These are phyloP conservation scores for Coluber constrictor DNA, from an alignment of 2,797 vertebrate species.

Conservation along the genomic window DNA sequence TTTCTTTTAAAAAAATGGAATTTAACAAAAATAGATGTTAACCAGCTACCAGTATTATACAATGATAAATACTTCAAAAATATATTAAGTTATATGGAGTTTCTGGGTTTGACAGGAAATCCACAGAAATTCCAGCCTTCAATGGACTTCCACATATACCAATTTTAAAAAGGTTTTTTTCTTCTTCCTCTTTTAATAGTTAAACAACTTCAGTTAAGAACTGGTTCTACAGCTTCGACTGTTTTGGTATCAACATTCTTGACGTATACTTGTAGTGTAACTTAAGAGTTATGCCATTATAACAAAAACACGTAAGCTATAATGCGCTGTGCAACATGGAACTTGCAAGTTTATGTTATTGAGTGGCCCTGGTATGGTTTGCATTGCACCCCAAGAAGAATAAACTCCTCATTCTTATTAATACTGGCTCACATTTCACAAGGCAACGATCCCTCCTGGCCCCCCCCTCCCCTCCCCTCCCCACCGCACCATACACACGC, in stretches of 20 bases:
- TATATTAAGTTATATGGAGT: slow-evolving; percentile 73
- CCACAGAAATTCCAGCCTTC: slow-evolving; percentile 72
- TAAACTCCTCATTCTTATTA: slow-evolving; percentile 46
- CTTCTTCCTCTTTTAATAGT: slow-evolving; percentile 45
- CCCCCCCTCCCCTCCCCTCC: background rate
- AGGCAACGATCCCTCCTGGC: slow-evolving; percentile 13
- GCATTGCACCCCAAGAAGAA: slow-evolving; percentile 37
- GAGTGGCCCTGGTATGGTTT: slow-evolving; percentile 42
- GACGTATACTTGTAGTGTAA: slow-evolving; percentile 61
- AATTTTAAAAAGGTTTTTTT: slow-evolving; percentile 51
- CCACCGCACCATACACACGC: background rate
- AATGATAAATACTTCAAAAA: slow-evolving; percentile 74
- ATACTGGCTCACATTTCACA: slow-evolving; percentile 43
- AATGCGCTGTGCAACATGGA: slow-evolving; percentile 46
- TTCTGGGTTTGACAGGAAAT: slow-evolving; percentile 63
- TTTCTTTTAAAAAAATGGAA: slow-evolving; percentile 43
- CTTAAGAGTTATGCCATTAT: slow-evolving; percentile 40
- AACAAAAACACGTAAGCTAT: slow-evolving; percentile 39
- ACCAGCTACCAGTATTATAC: slow-evolving; percentile 69
- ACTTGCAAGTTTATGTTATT: slow-evolving; percentile 37
- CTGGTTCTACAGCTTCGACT: slow-evolving; percentile 57
- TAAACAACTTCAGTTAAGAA: slow-evolving; percentile 60
- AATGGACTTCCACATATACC: slow-evolving; percentile 65
- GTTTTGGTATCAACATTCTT: slow-evolving; percentile 56
- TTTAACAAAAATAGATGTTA: slow-evolving; percentile 70